Evolutionary conservation across 2,797 vertebrate species (phyloP), one percentile per base, ranked within the genome.

Genomic region (Urocyon cinereoargenteus): DNA sequence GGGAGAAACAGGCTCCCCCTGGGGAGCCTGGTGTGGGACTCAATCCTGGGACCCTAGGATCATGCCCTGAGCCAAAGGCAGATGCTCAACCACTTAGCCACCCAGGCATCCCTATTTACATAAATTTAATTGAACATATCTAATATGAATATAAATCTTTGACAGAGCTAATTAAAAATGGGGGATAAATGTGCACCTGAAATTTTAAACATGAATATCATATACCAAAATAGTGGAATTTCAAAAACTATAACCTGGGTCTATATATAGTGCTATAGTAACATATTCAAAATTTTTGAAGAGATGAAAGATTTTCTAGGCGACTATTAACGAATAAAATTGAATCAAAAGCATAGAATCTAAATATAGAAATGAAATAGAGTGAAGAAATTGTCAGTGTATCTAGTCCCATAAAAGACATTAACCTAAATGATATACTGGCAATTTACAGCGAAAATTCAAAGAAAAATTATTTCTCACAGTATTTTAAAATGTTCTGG

Each of bases 241-340:
- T 92, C 19, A 62, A 90, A 78, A 82, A 55, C 21, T 82, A 8
- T 36, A 40, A 57, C 3, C 64, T 3, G 86, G n/a, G 19, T 2
- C 6, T 89, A 9, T 40, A 64, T 85, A 45, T 0, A 78, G 40
- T 64, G 24, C n/a, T 83, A 64, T 51, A 78, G 55, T 81, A 86
- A 82, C 7, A 85, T 18, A 40, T 83, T 81, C 15, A 84, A 78
- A 88, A 75, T 72, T 49, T 11, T 31, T 49, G 36, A 75, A 87
- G 24, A 86, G 88, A 90, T 26, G n/a, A 45, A 59, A 90, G 13
- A 24, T 19, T 82, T 91, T 86, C 53, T 36, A 78, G 66, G 61
- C 13, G 93, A 95, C 96, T 85, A 34, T 91, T 85, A 93, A 77
- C 53, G 31, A 86, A 9, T 6, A 89, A 53, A 88, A 86, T 90